Conservation (phyloP, 2,797 vertebrate species). For the Champsocephalus esox region DNA sequence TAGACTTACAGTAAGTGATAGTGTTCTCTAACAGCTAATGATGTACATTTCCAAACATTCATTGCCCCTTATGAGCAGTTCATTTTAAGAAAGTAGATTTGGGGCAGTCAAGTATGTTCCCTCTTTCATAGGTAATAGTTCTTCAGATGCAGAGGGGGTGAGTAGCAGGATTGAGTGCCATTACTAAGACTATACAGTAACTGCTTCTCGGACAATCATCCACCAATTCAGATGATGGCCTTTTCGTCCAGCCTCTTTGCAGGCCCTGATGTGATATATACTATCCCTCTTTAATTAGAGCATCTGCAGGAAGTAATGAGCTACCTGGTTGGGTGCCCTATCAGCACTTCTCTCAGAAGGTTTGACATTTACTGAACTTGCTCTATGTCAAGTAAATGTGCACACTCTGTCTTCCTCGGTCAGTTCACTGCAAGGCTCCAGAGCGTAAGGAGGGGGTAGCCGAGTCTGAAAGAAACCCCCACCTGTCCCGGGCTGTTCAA, state of each 20-base stretch:
- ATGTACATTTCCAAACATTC: background rate
- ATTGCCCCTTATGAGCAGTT: background rate
- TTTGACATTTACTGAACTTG: conserved; percentile 72
- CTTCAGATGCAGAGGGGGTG: conserved; percentile 1
- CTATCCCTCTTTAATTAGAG: conserved; percentile 58
- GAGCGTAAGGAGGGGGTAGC: conserved; percentile 4
- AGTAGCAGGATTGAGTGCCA: background rate
- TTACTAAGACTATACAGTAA: conserved; percentile 16
- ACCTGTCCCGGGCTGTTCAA: conserved; percentile 13
- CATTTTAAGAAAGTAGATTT: background rate
- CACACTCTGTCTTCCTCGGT: conserved; percentile 21
- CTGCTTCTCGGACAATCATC: conserved; percentile 38
- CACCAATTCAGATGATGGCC: conserved; percentile 29
- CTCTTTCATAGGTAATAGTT: background rate
- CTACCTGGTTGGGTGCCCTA: conserved; percentile 47
- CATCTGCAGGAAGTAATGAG: conserved; percentile 62
- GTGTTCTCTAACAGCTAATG: background rate
- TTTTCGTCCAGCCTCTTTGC: conserved; percentile 33
- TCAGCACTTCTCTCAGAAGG: conserved; percentile 62
- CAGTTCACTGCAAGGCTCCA: conserved; percentile 7
- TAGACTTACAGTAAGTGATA: background rate
- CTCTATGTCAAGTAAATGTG: conserved; percentile 30
- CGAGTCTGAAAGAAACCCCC: conserved; percentile 23
- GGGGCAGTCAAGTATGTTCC: background rate
- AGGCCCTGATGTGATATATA: conserved; percentile 36